Percentiles rank a stretch among this genome's conserved stretches.
Conservation (phyloP, 2,888 invertebrate species). For the Hoplodrina ambigua region DNA sequence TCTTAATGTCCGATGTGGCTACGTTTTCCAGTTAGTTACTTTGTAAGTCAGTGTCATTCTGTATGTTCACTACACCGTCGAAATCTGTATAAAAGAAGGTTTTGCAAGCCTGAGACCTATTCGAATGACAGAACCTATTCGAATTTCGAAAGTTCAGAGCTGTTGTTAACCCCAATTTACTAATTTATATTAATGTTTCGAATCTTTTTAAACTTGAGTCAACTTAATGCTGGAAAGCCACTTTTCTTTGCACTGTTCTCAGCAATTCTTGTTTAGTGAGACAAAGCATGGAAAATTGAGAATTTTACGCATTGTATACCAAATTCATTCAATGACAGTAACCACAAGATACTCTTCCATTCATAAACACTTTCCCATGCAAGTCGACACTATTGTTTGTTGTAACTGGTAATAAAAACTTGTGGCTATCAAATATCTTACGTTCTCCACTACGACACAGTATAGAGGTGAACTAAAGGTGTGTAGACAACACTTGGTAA, state of each 20-base stretch:
- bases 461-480: constrained; percentile 44
- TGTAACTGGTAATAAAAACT: constrained; percentile 48
- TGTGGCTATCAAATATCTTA: constrained; percentile 54
- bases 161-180: too few species aligned
- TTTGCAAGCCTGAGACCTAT: neutral
- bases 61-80: constrained; percentile 5
- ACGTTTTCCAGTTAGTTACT: constrained; percentile 17
- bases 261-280: neutral
- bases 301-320: constrained; percentile 2
- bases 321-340: neutral
- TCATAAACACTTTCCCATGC: constrained; percentile 32
- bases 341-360: constrained; percentile 17
- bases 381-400: constrained; percentile 39
- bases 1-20: constrained; percentile 29
- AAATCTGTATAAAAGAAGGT: neutral
- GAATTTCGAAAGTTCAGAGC: too few species aligned
- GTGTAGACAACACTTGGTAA: constrained; percentile 55
- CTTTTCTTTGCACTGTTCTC: neutral
- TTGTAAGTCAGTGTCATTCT: constrained; percentile 23
- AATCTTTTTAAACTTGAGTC: neutral
- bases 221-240: neutral
- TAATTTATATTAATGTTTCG: too few species aligned
- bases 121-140: neutral
- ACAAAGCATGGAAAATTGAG: neutral
- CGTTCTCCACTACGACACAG: constrained; percentile 3